Conservation (phyloP, 2,888 invertebrate species). For the Neoscelio sp. region DNA sequence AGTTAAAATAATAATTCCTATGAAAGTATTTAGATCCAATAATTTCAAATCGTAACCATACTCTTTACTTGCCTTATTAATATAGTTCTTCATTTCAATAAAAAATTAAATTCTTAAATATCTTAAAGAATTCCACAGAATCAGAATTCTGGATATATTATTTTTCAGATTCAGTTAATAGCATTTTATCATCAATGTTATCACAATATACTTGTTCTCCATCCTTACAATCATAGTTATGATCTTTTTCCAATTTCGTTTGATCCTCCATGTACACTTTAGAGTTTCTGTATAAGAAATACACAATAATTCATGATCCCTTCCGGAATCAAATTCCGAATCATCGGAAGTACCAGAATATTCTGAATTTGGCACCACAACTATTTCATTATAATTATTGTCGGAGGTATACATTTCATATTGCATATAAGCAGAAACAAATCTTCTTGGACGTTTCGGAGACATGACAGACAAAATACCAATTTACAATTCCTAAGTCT, state of each 20-base stretch:
- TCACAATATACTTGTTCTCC: conserved; percentile 49
- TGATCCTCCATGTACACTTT: too few relatives aligned
- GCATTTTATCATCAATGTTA: conserved; percentile 34
- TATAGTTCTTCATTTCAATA: conserved; percentile 62
- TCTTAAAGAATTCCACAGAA: conserved; percentile 60
- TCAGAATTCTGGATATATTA: conserved; percentile 33
- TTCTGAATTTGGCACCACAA: conserved; percentile 48
- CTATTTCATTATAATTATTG: conserved; percentile 29
- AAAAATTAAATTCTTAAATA: conserved; percentile 66
- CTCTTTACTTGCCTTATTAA: conserved; percentile 61
- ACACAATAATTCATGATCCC: conserved; percentile 5
- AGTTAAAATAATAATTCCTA: conserved; percentile 49
- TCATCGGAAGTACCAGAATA: conserved; percentile 57
- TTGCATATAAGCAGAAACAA: conserved; percentile 17
- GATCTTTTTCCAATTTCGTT: conserved; percentile 51
- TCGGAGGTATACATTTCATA: conserved; percentile 46
- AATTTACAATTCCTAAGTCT: too few relatives aligned
- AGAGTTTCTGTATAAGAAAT: too few relatives aligned
- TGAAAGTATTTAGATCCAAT: conserved; percentile 38
- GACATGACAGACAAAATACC: too few relatives aligned
- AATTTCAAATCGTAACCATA: conserved; percentile 57
- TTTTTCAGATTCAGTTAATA: conserved; percentile 36
- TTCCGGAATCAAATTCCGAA: conserved; percentile 44
- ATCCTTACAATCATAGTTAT: conserved; percentile 50
- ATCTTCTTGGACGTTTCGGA: conserved; percentile 42